Evolutionary conservation across 1,140 invertebrate species (phyloP).

Genomic region (Drosophila hydei): DNA sequence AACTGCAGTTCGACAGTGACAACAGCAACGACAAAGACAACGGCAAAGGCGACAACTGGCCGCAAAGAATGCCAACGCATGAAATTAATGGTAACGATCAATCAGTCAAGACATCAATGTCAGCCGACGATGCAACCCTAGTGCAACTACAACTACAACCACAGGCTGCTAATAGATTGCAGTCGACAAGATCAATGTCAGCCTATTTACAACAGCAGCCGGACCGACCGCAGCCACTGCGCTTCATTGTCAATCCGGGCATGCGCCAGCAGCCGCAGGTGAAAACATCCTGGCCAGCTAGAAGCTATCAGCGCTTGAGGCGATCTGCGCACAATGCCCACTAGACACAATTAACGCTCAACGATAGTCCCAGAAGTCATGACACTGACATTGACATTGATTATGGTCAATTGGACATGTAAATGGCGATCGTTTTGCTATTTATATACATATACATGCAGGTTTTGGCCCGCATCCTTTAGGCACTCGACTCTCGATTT

Average conservation of each 20-base stretch:
- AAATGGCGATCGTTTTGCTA: constrained; percentile 42
- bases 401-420: constrained; percentile 56
- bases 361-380: constrained; percentile 30
- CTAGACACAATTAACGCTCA: constrained; percentile 69
- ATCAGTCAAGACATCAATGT: constrained; percentile 81
- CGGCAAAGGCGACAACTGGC: constrained; percentile 58
- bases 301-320: constrained; percentile 37
- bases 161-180: constrained; percentile 73
- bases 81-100: constrained; percentile 80
- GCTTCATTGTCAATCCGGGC: constrained; percentile 60
- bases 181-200: constrained; percentile 79
- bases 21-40: constrained; percentile 27
- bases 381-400: constrained; percentile 59
- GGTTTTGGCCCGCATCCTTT: constrained; percentile 18
- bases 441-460: constrained; percentile 16
- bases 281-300: constrained; percentile 54
- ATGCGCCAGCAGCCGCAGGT: constrained; percentile 64
- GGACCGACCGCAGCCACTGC: constrained; percentile 37
- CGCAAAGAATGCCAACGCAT: constrained; percentile 78
- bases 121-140: constrained; percentile 51
- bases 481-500: constrained; percentile 20
- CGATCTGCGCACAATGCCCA: constrained; percentile 47
- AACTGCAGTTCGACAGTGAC: constrained; percentile 20
- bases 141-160: constrained; percentile 16
- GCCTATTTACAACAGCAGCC: constrained; percentile 52